A percentile compares a stretch with the other conserved stretches of the same genome.
Evolutionary conservation across 2,797 vertebrate species (phyloP).

Genomic region (Acanthurus lineatus): DNA sequence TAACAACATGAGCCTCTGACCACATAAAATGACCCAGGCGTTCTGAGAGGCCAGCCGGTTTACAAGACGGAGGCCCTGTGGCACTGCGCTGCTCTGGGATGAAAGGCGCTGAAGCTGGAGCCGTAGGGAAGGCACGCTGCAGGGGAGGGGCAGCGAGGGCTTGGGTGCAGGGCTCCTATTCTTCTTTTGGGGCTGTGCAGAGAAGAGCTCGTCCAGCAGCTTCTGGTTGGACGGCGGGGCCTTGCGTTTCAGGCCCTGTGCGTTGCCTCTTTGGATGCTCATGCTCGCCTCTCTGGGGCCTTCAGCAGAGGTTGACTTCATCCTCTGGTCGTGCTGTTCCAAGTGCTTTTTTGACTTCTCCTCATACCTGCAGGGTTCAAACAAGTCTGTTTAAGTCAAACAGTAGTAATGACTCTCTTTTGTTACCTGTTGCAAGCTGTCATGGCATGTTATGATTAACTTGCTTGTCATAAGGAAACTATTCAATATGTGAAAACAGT

Average conservation of each 20-base stretch:
- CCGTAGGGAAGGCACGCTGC: constrained; percentile 88
- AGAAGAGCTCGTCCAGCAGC: constrained; percentile 91
- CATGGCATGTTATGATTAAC: background rate
- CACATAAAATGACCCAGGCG: constrained; percentile 90
- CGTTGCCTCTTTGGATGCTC: constrained; percentile 49
- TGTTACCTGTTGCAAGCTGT: background rate
- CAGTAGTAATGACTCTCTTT: background rate
- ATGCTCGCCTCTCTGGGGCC: constrained; percentile 66
- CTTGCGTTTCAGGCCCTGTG: constrained; percentile 88
- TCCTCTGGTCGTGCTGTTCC: constrained; percentile 87
- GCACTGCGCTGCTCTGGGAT: constrained; percentile 64
- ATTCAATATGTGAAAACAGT: no score
- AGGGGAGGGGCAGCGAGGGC: constrained; percentile 83
- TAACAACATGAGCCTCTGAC: constrained; percentile 89
- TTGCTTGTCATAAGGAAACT: no score
- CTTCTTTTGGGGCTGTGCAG: constrained; percentile 85
- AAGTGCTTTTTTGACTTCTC: constrained; percentile 89
- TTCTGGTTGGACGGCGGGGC: constrained; percentile 87
- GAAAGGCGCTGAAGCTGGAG: constrained; percentile 80
- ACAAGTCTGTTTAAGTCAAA: background rate
- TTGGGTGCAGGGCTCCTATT: constrained; percentile 58
- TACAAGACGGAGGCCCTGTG: constrained; percentile 86
- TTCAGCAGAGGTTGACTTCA: constrained; percentile 79
- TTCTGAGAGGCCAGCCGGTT: constrained; percentile 90
- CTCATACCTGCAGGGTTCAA: constrained; percentile 88